A percentile compares a stretch with the other conserved stretches of the same genome.
phyloP scores from a whole-genome alignment of 1,140 invertebrate genomes.

The Eueides isabella region DNA sequence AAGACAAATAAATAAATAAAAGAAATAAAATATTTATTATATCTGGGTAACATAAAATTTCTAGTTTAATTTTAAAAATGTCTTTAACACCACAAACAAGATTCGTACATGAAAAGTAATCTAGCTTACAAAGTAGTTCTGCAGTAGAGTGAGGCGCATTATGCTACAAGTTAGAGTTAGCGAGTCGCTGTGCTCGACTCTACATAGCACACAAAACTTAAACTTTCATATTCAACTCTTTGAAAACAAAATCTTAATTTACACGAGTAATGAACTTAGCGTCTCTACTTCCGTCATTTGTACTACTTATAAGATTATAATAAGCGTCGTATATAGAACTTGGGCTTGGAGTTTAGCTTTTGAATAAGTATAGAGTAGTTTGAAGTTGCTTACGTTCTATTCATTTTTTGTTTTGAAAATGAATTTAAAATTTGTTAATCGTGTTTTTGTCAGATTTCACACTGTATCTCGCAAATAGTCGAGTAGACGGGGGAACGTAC shows the following conservation, averaged over 20 bases:
- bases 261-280: slow-evolving; percentile 12
- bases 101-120: neutral
- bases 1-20: too few species aligned
- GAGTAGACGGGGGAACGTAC: too few species aligned
- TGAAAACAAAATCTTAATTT: slow-evolving; percentile 14
- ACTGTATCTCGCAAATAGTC: too few species aligned
- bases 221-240: slow-evolving; percentile 10
- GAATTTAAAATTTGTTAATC: too few species aligned
- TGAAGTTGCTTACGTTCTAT: neutral
- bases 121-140: neutral
- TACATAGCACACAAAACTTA: slow-evolving; percentile 9
- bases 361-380: neutral
- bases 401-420: neutral
- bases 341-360: neutral
- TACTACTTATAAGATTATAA: slow-evolving; percentile 1
- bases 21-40: too few species aligned
- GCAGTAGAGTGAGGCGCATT: neutral
- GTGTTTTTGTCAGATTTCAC: too few species aligned
- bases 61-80: too few species aligned
- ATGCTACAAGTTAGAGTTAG: neutral
- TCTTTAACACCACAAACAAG: too few species aligned
- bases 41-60: too few species aligned
- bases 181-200: neutral
- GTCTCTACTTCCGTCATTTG: slow-evolving; percentile 6
- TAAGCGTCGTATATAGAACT: neutral